Percentiles rank a stretch among this genome's conserved stretches.
Evolutionary conservation across 2,797 vertebrate species (phyloP).

Genomic region (Apodemus agrarius): DNA sequence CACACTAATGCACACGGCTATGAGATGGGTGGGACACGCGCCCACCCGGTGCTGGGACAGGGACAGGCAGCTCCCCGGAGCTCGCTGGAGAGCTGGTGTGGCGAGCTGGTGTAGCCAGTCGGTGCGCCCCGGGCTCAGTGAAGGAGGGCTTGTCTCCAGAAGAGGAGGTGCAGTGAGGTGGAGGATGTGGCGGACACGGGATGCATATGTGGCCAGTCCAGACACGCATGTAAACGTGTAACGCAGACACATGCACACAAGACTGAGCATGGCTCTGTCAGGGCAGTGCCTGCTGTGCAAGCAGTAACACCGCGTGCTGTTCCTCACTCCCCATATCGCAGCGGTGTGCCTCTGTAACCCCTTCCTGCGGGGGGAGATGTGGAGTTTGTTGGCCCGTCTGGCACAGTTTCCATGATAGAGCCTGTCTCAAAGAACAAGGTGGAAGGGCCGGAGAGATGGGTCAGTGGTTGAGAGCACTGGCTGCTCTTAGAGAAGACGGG

Average conservation of each 20-base stretch:
- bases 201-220: background rate
- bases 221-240: background rate
- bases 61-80: background rate
- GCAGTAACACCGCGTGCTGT: background rate
- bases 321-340: rapidly evolving
- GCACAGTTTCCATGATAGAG: background rate
- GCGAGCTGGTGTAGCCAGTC: background rate
- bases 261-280: background rate
- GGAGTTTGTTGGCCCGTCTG: background rate
- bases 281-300: background rate
- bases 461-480: background rate
- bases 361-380: no score
- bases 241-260: background rate
- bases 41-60: background rate
- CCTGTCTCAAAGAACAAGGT: background rate
- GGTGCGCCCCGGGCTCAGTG: background rate
- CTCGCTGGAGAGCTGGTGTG: no score
- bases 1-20: background rate
- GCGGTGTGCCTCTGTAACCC: background rate
- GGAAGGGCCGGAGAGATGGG: background rate
- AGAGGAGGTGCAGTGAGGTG: background rate
- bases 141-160: background rate
- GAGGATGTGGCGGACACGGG: background rate
- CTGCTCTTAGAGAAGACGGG: background rate
- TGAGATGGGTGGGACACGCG: background rate